Evolutionary conservation across 1,140 invertebrate species (phyloP).

Genomic region (Globodera rostochiensis): DNA sequence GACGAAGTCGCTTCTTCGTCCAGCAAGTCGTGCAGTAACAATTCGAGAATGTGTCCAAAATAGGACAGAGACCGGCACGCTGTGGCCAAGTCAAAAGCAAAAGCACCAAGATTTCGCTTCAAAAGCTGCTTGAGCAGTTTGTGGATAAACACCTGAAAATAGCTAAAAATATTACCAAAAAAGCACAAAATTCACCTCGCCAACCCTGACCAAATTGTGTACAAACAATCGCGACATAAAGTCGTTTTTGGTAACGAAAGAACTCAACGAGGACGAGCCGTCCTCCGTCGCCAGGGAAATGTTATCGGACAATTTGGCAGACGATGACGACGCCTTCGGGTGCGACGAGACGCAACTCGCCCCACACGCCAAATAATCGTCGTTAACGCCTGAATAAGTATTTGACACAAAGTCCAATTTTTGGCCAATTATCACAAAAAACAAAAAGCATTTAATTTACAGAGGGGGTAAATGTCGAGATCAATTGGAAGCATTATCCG

Average conservation of each 20-base stretch:
- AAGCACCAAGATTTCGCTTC: constrained; percentile 90
- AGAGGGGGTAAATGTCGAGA: constrained; percentile 90
- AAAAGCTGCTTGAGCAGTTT: constrained; percentile 92
- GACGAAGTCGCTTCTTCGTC: constrained; percentile 99
- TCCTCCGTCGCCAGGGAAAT: constrained; percentile 3
- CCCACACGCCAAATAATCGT: constrained; percentile 61
- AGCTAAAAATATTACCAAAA: background rate
- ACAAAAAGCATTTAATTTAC: constrained; percentile 66
- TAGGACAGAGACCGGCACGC: constrained; percentile 90
- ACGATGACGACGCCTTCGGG: background rate
- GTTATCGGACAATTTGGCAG: background rate
- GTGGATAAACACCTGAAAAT: constrained; percentile 82
- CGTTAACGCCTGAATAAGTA: constrained; percentile 48
- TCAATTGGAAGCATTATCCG: constrained; percentile 97
- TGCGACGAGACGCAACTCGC: constrained; percentile 46
- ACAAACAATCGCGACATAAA: background rate
- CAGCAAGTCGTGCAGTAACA: constrained; percentile 86
- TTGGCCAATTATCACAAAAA: background rate
- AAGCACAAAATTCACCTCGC: background rate
- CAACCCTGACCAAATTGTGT: background rate
- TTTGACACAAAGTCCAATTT: background rate
- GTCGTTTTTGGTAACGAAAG: constrained; percentile 4
- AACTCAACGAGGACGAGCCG: constrained; percentile 5
- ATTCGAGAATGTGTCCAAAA: constrained; percentile 95
- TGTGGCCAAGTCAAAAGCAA: constrained; percentile 95